Percentiles rank a stretch among this genome's conserved stretches.
phyloP scores from a whole-genome alignment of 1,140 invertebrate genomes.

The Bombus ignitus region DNA sequence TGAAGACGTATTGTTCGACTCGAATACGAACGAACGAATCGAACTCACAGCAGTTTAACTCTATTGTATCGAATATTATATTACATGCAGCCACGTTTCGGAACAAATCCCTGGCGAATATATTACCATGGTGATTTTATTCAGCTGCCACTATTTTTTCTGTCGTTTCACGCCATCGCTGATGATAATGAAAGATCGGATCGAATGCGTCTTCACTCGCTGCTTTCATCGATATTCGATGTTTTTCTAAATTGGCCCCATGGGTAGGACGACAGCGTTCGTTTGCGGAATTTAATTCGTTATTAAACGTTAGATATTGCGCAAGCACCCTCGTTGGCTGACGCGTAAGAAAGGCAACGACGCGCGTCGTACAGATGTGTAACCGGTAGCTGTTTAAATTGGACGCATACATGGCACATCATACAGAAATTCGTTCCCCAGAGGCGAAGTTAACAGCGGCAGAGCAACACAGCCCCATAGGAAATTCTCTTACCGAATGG shows the following conservation, averaged over 20 bases:
- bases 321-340: neutral
- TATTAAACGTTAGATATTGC: neutral
- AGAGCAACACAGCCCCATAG: neutral
- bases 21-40: conserved; percentile 38
- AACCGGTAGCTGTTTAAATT: conserved; percentile 23
- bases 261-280: neutral
- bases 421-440: conserved; percentile 11
- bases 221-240: neutral
- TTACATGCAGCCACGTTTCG: conserved; percentile 10
- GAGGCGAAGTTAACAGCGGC: neutral
- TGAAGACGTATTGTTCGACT: conserved; percentile 41
- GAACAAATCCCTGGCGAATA: conserved; percentile 31
- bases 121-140: conserved; percentile 11
- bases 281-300: neutral
- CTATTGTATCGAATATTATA: conserved; percentile 47
- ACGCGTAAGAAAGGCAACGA: neutral
- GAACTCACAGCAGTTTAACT: conserved; percentile 16
- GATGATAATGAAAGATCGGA: neutral
- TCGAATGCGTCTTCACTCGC: neutral
- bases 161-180: neutral
- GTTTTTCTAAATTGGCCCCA: no score
- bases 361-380: neutral
- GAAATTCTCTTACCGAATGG: conserved; percentile 33
- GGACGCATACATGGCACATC: neutral
- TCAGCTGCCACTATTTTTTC: neutral